Evolutionary conservation across 2,888 invertebrate genomes (phyloP).

Genomic region (Arge pagana): DNA sequence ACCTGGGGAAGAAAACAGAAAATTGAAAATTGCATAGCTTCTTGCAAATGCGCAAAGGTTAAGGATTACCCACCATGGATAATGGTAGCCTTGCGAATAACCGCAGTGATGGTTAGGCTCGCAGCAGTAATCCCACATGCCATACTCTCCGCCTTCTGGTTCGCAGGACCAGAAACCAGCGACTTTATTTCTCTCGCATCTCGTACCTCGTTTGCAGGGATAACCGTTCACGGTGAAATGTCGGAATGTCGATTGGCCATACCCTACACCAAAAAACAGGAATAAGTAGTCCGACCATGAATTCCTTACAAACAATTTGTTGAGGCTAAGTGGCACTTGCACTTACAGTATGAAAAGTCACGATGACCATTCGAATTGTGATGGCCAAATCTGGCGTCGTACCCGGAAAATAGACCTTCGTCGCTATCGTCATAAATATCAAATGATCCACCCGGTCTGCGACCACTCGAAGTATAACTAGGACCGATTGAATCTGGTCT

Average conservation of each 20-base stretch:
- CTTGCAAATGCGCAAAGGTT: background rate
- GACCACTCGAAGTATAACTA: background rate
- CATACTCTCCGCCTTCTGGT: slow-evolving; percentile 71
- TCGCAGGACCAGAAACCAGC: slow-evolving; percentile 87
- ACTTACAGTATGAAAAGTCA: slow-evolving; percentile 10
- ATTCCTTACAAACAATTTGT: no score
- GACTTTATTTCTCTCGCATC: slow-evolving; percentile 73
- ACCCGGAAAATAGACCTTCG: slow-evolving; percentile 9
- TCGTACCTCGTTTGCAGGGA: slow-evolving; percentile 73
- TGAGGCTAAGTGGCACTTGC: no score
- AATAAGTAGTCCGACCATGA: no score
- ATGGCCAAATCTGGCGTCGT: slow-evolving; percentile 17
- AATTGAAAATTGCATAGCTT: background rate
- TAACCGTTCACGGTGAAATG: slow-evolving; percentile 82
- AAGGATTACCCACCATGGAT: slow-evolving; percentile 70
- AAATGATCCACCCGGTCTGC: background rate
- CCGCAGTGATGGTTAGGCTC: slow-evolving; percentile 82
- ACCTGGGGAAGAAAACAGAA: slow-evolving; percentile 63
- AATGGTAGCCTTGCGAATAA: slow-evolving; percentile 78
- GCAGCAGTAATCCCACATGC: slow-evolving; percentile 87
- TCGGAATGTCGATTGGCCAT: slow-evolving; percentile 67
- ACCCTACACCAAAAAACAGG: slow-evolving; percentile 42
- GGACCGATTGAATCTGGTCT: slow-evolving; percentile 27
- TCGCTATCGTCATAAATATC: background rate
- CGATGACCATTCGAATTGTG: slow-evolving; percentile 23